A percentile compares a stretch with the other conserved stretches of the same genome.
Evolutionary conservation across 2,113 vertebrate genomes (phyloP).

Genomic region (Triplophysa tibetana): DNA sequence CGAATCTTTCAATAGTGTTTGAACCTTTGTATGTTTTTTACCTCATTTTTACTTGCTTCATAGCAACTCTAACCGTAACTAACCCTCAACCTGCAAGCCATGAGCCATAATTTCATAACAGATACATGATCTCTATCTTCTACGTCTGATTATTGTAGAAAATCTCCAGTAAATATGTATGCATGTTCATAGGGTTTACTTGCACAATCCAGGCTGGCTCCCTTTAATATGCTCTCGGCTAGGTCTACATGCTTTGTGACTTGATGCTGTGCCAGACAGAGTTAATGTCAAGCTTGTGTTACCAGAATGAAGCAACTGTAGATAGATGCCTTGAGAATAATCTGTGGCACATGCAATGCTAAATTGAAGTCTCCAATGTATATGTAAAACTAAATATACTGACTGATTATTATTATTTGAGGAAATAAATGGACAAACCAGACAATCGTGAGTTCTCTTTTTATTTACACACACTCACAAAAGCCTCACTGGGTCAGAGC

Average conservation of each 20-base stretch:
- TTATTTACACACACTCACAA: slow-evolving; percentile 5
- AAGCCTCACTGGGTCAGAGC: neutral
- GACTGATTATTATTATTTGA: slow-evolving; percentile 49
- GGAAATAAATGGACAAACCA: slow-evolving; percentile 36
- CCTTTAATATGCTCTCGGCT: slow-evolving; percentile 49
- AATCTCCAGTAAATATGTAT: slow-evolving; percentile 20
- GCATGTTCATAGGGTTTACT: slow-evolving; percentile 46
- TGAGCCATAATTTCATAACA: neutral
- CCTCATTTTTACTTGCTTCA: neutral
- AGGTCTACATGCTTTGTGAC: slow-evolving; percentile 46
- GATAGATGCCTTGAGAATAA: slow-evolving; percentile 38
- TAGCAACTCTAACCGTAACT: too few relatives aligned
- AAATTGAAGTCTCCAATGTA: slow-evolving; percentile 29
- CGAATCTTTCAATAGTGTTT: neutral
- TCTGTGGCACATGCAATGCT: slow-evolving; percentile 39
- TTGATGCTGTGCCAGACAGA: slow-evolving; percentile 47
- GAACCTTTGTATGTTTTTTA: neutral
- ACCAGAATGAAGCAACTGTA: slow-evolving; percentile 45
- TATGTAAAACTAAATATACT: slow-evolving; percentile 42
- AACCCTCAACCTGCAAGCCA: neutral
- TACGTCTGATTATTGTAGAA: slow-evolving; percentile 9
- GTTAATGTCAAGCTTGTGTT: slow-evolving; percentile 48
- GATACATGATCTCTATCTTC: neutral
- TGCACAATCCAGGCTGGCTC: slow-evolving; percentile 45
- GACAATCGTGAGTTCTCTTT: neutral